Base-by-base conservation (phyloP, 2,797 vertebrate genomes). In the Ammospiza maritima region DNA sequence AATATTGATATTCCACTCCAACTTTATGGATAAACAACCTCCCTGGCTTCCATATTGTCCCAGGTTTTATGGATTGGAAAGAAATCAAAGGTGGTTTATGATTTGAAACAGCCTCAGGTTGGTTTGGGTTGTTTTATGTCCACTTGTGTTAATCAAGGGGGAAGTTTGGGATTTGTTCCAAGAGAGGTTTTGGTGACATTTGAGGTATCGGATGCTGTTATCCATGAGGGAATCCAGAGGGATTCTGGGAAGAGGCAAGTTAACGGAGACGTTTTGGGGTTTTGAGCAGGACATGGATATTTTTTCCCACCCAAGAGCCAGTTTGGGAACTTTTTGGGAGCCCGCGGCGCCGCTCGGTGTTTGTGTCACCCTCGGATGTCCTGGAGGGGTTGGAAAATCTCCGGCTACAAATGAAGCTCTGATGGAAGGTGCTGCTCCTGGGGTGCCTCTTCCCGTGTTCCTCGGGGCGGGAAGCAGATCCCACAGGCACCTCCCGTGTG, bases 1-100 rank as follows among this genome's bases (percentile, higher is more conserved):
- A 95, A 90, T 96, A 96, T 90, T 95, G 95, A 95, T 92, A 73
- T 90, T 95, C 85, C 85, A 51, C 73, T 96, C 91, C 29, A 13
- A 8, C 51, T 94, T 93, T 95, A 93, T 95, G 89, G 93, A 81
- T 84, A 62, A 42, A 50, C 64, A 6, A 58, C 80, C 84, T 90
- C 85, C 61, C 6, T 11, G 89, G 80, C 60, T 93, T 83, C 80
- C 75, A 38, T 72, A 10, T 95, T 93, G 78, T 77, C 64, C 73
- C 42, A 51, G 40, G 32, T 90, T 96, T 94, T 95, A 93, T 87
- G 70, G 85, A 78, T 75, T 71, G 67, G 90, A 95, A 95, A 95
- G 95, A 96, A 96, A 57, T 95, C 89, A 92, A 94, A 93, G 57
- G 42, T 5, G 36, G 40, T 93, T 95, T 93, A 90, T 92, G 91